Evolutionary conservation across 1,140 invertebrate species (phyloP).

Genomic region (Neelides sp.): DNA sequence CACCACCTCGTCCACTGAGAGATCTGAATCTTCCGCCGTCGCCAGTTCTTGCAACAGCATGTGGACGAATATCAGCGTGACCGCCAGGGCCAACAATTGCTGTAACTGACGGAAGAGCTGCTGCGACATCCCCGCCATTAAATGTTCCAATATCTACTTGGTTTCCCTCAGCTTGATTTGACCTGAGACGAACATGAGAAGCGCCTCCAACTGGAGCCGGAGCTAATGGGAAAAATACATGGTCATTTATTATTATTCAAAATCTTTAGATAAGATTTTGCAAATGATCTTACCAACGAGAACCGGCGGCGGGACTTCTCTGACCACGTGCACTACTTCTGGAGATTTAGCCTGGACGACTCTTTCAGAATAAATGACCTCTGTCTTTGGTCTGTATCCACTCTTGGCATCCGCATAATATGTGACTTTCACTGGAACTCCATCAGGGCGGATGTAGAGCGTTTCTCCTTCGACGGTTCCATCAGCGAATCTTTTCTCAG

Average conservation of each 20-base stretch:
- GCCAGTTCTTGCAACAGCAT: slow-evolving; percentile 19
- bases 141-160: slow-evolving; percentile 10
- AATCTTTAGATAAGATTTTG: too few relatives aligned
- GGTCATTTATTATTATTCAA: too few relatives aligned
- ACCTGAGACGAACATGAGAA: not conserved
- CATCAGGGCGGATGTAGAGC: slow-evolving; percentile 26
- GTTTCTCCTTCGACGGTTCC: slow-evolving; percentile 31
- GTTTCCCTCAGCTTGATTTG: slow-evolving; percentile 8
- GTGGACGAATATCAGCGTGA: slow-evolving; percentile 23
- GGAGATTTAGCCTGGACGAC: slow-evolving; percentile 13
- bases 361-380: slow-evolving; percentile 28
- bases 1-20: slow-evolving; percentile 6
- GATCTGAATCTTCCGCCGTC: not conserved
- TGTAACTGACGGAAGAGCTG: slow-evolving; percentile 18
- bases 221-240: too few relatives aligned
- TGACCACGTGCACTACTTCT: slow-evolving; percentile 9
- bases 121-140: slow-evolving; percentile 14
- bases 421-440: slow-evolving; percentile 27
- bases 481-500: slow-evolving; percentile 24
- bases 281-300: slow-evolving; percentile 7
- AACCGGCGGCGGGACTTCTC: slow-evolving; percentile 7
- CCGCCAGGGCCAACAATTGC: slow-evolving; percentile 27
- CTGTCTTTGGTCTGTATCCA: slow-evolving; percentile 28
- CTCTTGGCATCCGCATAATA: slow-evolving; percentile 29
- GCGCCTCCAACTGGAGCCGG: too few relatives aligned